Percentiles rank a stretch among this genome's conserved stretches.
phyloP scores from a whole-genome alignment of 1,140 invertebrate species.

The Dinothrombium tinctorium region DNA sequence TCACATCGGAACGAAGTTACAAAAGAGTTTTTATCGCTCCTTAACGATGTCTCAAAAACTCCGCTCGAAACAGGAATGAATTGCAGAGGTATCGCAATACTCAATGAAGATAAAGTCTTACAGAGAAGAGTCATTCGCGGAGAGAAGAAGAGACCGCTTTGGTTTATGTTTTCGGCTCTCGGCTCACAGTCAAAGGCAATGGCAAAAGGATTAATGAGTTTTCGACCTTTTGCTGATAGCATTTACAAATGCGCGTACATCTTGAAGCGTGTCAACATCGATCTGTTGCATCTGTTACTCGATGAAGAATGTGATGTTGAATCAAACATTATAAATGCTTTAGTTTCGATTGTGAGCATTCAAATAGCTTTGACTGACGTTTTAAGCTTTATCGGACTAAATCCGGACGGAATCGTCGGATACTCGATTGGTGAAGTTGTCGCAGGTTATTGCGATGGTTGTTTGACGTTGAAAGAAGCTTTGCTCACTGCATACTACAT shows the following conservation, averaged over 20 bases:
- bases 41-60: too few relatives aligned
- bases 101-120: too few relatives aligned
- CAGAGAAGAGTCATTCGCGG: too few relatives aligned
- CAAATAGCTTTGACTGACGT: slow-evolving; percentile 22
- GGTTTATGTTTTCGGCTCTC: slow-evolving; percentile 89
- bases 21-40: too few relatives aligned
- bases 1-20: too few relatives aligned
- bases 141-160: too few relatives aligned
- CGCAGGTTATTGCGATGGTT: slow-evolving; percentile 86
- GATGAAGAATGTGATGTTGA: slow-evolving; percentile 38
- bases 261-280: slow-evolving; percentile 45
- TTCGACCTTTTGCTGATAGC: slow-evolving; percentile 49
- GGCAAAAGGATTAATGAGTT: slow-evolving; percentile 50
- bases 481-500: slow-evolving; percentile 64
- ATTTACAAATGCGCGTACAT: slow-evolving; percentile 46
- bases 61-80: too few relatives aligned
- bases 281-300: slow-evolving; percentile 55
- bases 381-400: slow-evolving; percentile 21
- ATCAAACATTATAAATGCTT: slow-evolving; percentile 42
- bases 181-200: slow-evolving; percentile 88
- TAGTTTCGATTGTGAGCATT: slow-evolving; percentile 61
- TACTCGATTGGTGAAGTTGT: slow-evolving; percentile 53
- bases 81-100: too few relatives aligned
- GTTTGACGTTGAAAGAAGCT: slow-evolving; percentile 70
- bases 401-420: slow-evolving; percentile 28